Base-by-base conservation (phyloP, 1,140 invertebrate species). In the Caenorhabditis inopinata region DNA sequence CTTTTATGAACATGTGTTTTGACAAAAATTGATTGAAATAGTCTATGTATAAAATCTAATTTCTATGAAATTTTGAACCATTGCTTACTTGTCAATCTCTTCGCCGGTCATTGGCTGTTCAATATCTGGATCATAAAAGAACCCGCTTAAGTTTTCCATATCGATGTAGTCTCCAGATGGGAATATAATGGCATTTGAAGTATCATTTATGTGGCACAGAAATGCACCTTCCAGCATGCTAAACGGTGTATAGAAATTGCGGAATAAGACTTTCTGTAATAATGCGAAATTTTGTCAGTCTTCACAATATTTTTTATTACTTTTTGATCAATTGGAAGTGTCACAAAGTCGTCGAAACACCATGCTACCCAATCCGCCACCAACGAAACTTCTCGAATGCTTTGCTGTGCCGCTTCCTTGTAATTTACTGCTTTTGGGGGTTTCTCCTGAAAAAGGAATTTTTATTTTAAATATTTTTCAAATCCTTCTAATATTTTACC, bases 81-180 rank as follows among this genome's bases (percentile, higher is more conserved):
- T 7, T 7, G 38, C 58, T 9, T 23, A 68, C 62, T 74, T 73
- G 4, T 46, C 35, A 12, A 58, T 27, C n/a, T 79, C 78, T 6
- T 79, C 78, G 1, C 45, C 23, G 1, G 62, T 46, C 78, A 79
- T 49, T 14, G 29, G 35, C 23, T 79, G 78, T 6, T 74, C 58
- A 1, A 7, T 68, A 11, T 48, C 68, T n/a, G 35, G 46, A 45
- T 49, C 68, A 5, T 45, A 29, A 32, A 68, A 79, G 68, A 79
- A 79, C 14, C 27, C 74, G 0, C 74, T 51, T 7, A 58, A 27
- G 18, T 58, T 23, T 6, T 74, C n/a, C 5, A 45, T 79, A 35
- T 79, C 78, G 29, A 79, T 79, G 68, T 79, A 79, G 46, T 79
- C 78, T 9, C 78, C 78, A 48, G 78, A 74, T 12, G 78, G 51